Percentiles rank a stretch among this genome's conserved stretches.
phyloP scores from a whole-genome alignment of 2,113 vertebrate species.

The Pimephales promelas region DNA sequence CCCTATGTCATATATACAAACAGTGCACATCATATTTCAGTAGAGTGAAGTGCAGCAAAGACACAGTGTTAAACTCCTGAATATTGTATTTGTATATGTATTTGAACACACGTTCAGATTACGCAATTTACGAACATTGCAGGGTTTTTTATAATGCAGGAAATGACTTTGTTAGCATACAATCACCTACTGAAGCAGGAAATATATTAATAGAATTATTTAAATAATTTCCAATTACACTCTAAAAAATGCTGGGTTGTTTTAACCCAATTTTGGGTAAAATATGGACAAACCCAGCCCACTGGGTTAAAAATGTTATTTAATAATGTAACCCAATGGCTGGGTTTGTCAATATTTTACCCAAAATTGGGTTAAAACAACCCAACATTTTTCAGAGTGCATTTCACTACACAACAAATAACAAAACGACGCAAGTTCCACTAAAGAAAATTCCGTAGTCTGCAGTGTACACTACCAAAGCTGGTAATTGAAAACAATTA shows the following conservation, averaged over 20 bases:
- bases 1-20: conserved; percentile 29
- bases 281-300: too few relatives aligned
- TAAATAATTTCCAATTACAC: background rate
- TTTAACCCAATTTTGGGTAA: too few relatives aligned
- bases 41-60: conserved; percentile 6
- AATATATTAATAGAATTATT: background rate
- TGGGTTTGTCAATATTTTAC: too few relatives aligned
- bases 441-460: background rate
- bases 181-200: background rate
- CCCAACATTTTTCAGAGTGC: too few relatives aligned
- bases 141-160: background rate
- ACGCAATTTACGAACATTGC: background rate
- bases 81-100: conserved; percentile 38
- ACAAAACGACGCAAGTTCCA: background rate
- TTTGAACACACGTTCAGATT: conserved; percentile 3
- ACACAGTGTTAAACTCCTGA: conserved; percentile 29
- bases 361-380: too few relatives aligned
- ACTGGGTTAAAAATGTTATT: too few relatives aligned
- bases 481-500: background rate
- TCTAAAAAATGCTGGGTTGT: too few relatives aligned
- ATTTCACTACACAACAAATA: background rate
- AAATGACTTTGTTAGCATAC: background rate
- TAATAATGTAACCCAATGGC: too few relatives aligned
- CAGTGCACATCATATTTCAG: conserved; percentile 10
- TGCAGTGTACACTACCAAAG: background rate